Conservation (phyloP, 53 echinoderm and acorn worm genomes). For the Temnopleurus reevesii region DNA sequence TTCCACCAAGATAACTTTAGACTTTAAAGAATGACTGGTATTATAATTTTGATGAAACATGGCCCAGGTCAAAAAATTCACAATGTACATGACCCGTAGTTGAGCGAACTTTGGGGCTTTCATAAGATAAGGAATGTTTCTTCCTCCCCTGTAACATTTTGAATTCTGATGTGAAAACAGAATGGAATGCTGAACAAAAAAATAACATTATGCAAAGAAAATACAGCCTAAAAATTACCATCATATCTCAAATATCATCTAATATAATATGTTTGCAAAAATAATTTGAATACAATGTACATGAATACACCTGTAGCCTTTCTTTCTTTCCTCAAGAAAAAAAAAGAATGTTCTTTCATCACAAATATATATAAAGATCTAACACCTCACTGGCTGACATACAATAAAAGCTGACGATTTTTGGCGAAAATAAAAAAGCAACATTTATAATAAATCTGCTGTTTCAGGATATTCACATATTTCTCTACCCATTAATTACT, state of each 20-base stretch:
- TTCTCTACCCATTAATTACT: constrained; percentile 1
- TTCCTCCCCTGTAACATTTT: not conserved
- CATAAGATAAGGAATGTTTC: not conserved
- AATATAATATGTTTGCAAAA: constrained; percentile 41
- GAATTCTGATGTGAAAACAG: not conserved
- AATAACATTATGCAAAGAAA: not conserved
- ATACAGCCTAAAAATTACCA: not conserved
- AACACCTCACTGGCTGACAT: not conserved
- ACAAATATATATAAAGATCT: constrained; percentile 44
- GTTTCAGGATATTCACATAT: constrained; percentile 25
- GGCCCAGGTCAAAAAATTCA: not conserved
- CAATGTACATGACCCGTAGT: no score
- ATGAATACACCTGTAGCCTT: constrained; percentile 4
- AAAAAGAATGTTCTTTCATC: not conserved
- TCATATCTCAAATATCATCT: constrained; percentile 4
- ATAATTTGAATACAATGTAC: constrained; percentile 40
- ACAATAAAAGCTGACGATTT: constrained; percentile 6
- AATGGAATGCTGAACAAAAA: constrained; percentile 21
- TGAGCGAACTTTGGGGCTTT: no score
- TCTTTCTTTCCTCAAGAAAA: constrained; percentile 19
- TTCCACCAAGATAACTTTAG: not conserved
- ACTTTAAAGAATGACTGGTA: not conserved
- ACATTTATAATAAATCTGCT: constrained; percentile 13
- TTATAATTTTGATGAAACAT: not conserved
- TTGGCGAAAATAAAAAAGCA: constrained; percentile 1